phyloP scores from a whole-genome alignment of 2,113 vertebrate species.

The Gymnobelideus leadbeateri region DNA sequence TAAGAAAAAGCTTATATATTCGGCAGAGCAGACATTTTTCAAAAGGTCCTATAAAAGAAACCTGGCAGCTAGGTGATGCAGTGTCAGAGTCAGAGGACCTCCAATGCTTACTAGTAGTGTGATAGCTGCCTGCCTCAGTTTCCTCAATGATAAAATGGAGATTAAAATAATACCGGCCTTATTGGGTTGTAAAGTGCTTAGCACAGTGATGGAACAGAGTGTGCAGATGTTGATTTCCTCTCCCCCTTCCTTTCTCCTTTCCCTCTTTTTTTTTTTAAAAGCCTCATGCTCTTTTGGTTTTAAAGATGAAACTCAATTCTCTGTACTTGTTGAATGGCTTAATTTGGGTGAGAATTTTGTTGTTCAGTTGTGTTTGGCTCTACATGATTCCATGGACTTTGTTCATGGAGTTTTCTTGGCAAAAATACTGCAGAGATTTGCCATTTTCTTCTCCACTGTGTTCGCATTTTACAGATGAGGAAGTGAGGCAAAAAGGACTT shows the following conservation, averaged over 20 bases:
- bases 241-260: not conserved
- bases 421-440: constrained; percentile 3
- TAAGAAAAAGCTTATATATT: constrained; percentile 52
- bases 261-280: not conserved
- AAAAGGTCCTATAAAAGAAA: constrained; percentile 14
- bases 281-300: not conserved
- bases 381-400: not conserved
- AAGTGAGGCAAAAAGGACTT: constrained; percentile 15
- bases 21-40: constrained; percentile 30
- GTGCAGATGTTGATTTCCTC: not conserved
- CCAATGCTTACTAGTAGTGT: not conserved
- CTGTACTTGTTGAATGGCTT: not conserved
- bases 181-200: not conserved
- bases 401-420: not conserved
- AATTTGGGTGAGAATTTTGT: not conserved
- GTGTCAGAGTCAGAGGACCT: too few species aligned
- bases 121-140: not conserved
- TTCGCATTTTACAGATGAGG: not conserved
- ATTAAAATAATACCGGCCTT: not conserved
- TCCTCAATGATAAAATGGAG: not conserved
- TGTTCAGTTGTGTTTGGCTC: not conserved
- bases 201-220: not conserved
- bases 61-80: not conserved
- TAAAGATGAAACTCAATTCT: not conserved
- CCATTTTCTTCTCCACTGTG: not conserved